Evolutionary conservation across 2,113 vertebrate genomes (phyloP).

Genomic region (Lasiurus cinereus): DNA sequence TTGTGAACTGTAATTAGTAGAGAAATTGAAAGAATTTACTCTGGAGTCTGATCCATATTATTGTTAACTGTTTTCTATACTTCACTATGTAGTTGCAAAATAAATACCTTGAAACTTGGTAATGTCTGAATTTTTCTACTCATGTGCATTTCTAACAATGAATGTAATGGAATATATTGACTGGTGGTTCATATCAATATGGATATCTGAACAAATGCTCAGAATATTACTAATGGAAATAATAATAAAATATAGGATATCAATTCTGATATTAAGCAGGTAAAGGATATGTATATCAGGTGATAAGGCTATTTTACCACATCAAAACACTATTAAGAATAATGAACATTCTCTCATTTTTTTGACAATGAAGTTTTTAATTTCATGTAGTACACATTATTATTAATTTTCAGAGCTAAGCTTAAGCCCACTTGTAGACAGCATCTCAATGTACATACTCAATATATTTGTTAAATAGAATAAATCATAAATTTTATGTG

Average conservation of each 20-base stretch:
- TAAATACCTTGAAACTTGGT: not conserved
- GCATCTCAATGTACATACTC: not conserved
- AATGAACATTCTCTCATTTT: not conserved
- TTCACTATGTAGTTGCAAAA: not conserved
- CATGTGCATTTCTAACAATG: not conserved
- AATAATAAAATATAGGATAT: not conserved
- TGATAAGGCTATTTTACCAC: not conserved
- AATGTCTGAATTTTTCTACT: not conserved
- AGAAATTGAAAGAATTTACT: not conserved
- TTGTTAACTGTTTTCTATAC: not conserved
- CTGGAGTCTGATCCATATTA: not conserved
- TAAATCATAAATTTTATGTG: not conserved
- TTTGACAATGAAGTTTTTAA: not conserved
- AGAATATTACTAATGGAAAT: not conserved
- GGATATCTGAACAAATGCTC: not conserved
- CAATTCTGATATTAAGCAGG: not conserved
- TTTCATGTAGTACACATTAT: not conserved
- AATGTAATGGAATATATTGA: not conserved
- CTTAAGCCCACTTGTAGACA: not conserved
- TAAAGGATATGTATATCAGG: not conserved
- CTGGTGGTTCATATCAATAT: not conserved
- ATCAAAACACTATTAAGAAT: not conserved
- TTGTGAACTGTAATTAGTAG: not conserved
- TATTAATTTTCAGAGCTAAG: not conserved
- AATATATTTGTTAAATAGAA: not conserved